Evolutionary conservation across 2,113 vertebrate genomes (phyloP), one percentile per base, ranked within the genome.

Genomic region (Fukomys damarensis): DNA sequence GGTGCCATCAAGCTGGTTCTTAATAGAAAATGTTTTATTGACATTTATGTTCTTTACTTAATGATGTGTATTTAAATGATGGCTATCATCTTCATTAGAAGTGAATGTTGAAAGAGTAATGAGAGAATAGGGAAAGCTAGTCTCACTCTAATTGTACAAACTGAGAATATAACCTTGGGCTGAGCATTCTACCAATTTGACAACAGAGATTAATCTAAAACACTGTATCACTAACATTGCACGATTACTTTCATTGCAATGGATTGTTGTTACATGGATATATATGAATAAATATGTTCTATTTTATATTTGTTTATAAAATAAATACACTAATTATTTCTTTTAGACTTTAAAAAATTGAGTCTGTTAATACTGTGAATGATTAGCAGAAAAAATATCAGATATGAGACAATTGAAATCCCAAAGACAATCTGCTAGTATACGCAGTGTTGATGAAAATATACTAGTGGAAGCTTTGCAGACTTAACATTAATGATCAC

Each of bases 21-120:
- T 97, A 97, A 96, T 96, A 94, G 92, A 94, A 96, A 96, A 95
- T 98, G 84, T 96, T 96, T 97, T 97, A 97, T 97, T 96, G 97
- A 97, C 95, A 97, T 96, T 97, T 97, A 95, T 96, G 58, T 94
- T 96, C 92, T 97, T 98, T 94, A 97, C 79, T 74, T 97, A 97
- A 97, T 97, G 96, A 92, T 97, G 95, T 97, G 94, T 96, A 96
- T 96, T 96, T 97, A 97, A 94, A 93, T 97, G 92, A 94, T 94
- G 89, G 79, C 80, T 96, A 66, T 74, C 93, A 93, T 90, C 74
- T 92, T 96, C 96, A 89, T 96, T 96, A 94, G 92, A 94, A 97
- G 58, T 26, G 30, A 96, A 24, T 76, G 35, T 66, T 81, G 80
- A 93, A 95, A 94, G 63, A 80, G 63, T 84, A 94, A 68, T 94